Conservation (phyloP, 2,797 vertebrate species). For the Naso thynnoides region DNA sequence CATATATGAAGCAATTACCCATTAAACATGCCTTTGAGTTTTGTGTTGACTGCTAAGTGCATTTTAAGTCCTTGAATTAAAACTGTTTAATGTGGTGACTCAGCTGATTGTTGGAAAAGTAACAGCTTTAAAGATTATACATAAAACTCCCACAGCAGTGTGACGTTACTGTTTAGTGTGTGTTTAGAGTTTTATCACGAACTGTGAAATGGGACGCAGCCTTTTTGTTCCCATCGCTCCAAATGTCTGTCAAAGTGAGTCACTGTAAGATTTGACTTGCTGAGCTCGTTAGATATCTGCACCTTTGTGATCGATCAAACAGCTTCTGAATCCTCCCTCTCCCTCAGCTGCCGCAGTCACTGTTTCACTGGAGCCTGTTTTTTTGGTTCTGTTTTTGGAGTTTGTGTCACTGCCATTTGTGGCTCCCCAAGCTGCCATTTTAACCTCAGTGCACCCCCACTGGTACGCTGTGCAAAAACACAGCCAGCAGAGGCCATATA, state of each 20-base stretch:
- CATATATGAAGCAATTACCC: no score
- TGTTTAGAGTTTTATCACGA: constrained; percentile 16
- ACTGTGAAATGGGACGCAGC: constrained; percentile 20
- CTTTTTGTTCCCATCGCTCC: constrained; percentile 45
- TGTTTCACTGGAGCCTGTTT: constrained; percentile 31
- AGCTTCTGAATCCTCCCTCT: constrained; percentile 41
- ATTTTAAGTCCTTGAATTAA: background rate
- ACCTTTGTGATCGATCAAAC: constrained; percentile 60
- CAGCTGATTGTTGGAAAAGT: background rate
- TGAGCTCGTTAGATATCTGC: constrained; percentile 54
- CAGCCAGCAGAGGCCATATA: constrained; percentile 40
- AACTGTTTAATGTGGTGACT: constrained; percentile 4
- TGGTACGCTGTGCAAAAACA: constrained; percentile 41
- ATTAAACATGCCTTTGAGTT: background rate
- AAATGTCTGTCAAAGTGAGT: constrained; percentile 53
- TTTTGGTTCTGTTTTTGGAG: constrained; percentile 41
- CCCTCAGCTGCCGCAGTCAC: constrained; percentile 35
- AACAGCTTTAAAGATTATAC: background rate
- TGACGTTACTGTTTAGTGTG: constrained; percentile 14
- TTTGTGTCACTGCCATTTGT: constrained; percentile 51
- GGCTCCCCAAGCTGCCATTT: constrained; percentile 55
- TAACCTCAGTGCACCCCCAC: constrained; percentile 40
- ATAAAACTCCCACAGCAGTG: constrained; percentile 12
- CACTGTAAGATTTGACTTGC: constrained; percentile 34
- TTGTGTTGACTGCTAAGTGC: background rate